Percentiles rank a stretch among this genome's conserved stretches.
Evolutionary conservation across 2,888 invertebrate species (phyloP).

Genomic region (Hermodice carunculata): DNA sequence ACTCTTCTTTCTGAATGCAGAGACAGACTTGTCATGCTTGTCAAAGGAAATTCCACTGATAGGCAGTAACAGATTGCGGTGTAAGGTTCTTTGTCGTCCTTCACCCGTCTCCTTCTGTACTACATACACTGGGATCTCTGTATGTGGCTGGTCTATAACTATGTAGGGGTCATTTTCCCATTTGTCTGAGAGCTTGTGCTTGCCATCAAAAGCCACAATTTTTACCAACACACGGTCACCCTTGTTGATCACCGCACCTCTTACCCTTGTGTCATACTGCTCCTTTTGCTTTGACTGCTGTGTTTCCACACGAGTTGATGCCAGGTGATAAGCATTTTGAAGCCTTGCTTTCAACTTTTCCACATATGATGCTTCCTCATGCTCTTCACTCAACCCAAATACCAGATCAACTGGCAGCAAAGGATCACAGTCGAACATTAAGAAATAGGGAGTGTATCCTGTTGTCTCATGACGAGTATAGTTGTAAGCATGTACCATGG

Average conservation of each 20-base stretch:
- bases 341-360: too few relatives aligned
- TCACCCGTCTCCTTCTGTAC: too few relatives aligned
- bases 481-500: slow-evolving; percentile 31
- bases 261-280: slow-evolving; percentile 19
- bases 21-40: too few relatives aligned
- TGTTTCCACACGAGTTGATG: too few relatives aligned
- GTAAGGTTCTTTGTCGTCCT: too few relatives aligned
- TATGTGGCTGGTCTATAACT: too few relatives aligned
- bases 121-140: too few relatives aligned
- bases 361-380: too few relatives aligned
- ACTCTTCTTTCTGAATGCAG: too few relatives aligned
- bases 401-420: slow-evolving; percentile 15
- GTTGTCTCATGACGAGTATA: slow-evolving; percentile 28
- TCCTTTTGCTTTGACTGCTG: slow-evolving; percentile 11
- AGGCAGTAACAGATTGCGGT: too few relatives aligned
- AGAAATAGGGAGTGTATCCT: slow-evolving; percentile 14
- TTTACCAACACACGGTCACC: slow-evolving; percentile 27
- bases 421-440: slow-evolving; percentile 33
- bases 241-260: slow-evolving; percentile 17
- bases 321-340: too few relatives aligned
- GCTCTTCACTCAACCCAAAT: not conserved
- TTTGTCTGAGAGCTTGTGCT: slow-evolving; percentile 27
- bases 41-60: too few relatives aligned
- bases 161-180: slow-evolving; percentile 14
- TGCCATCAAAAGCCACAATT: slow-evolving; percentile 21